Evolutionary conservation across 2,113 vertebrate species (phyloP).

Genomic region (Dasyprocta punctata): DNA sequence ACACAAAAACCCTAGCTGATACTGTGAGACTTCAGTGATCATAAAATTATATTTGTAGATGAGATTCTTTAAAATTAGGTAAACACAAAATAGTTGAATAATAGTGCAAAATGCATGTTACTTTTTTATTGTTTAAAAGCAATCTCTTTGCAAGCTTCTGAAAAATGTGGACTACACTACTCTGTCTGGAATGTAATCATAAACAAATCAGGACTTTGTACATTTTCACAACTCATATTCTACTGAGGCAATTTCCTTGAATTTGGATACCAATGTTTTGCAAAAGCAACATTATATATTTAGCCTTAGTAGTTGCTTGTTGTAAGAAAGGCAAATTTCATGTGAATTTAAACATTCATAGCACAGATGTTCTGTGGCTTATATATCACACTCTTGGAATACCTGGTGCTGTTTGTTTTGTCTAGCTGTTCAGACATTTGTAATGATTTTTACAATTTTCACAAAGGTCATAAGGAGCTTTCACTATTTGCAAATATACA

Average conservation of each 20-base stretch:
- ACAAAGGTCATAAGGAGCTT: constrained; percentile 61
- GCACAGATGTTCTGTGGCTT: constrained; percentile 48
- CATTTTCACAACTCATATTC: not conserved
- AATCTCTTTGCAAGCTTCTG: not conserved
- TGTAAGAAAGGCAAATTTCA: not conserved
- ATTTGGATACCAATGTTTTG: not conserved
- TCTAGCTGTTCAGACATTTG: constrained; percentile 59
- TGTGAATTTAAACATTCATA: constrained; percentile 32
- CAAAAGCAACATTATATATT: not conserved
- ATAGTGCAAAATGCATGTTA: not conserved
- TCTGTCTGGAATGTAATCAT: not conserved
- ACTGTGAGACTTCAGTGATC: not conserved
- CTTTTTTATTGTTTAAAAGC: not conserved
- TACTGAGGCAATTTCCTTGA: not conserved
- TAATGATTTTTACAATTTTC: constrained; percentile 66
- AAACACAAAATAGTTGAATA: not conserved
- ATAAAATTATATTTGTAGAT: not conserved
- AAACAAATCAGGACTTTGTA: not conserved
- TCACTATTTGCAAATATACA: constrained; percentile 46
- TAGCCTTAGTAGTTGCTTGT: not conserved
- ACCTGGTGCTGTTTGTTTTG: constrained; percentile 57
- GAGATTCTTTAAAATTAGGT: not conserved
- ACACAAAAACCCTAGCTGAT: not conserved
- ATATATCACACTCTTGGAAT: constrained; percentile 5
- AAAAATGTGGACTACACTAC: not conserved